Conservation (phyloP, 92 coral and sea anemone genomes). For the Pocillopora meandrina region DNA sequence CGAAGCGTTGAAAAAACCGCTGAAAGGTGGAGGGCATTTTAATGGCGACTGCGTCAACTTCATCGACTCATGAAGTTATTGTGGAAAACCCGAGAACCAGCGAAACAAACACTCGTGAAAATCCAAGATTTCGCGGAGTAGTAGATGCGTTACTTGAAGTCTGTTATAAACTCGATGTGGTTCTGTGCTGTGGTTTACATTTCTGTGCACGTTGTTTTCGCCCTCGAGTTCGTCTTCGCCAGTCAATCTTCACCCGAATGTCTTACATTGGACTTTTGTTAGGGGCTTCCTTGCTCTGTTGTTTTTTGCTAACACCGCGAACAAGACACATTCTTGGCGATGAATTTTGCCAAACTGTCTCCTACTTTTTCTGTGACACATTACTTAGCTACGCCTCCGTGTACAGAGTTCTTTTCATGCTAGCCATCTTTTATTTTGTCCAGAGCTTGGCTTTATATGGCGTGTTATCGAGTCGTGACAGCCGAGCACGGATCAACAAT, state of each 20-base stretch:
- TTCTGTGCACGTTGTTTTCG: constrained; percentile 63
- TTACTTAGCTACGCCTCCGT: constrained; percentile 89
- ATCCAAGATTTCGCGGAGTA: constrained; percentile 1
- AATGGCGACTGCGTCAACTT: constrained; percentile 1
- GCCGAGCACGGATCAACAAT: constrained; percentile 81
- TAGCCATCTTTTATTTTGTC: constrained; percentile 72
- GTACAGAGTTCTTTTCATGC: constrained; percentile 79
- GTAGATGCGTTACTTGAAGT: constrained; percentile 26
- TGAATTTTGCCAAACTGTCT: constrained; percentile 77
- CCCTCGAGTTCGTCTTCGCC: constrained; percentile 67
- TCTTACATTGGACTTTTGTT: constrained; percentile 76
- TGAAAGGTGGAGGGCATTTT: not conserved
- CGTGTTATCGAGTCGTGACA: constrained; percentile 63
- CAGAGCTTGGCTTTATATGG: constrained; percentile 73
- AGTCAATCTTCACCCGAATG: constrained; percentile 79
- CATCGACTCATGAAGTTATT: constrained; percentile 12
- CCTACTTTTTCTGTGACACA: constrained; percentile 82
- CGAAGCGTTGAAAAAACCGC: not conserved
- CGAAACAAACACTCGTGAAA: constrained; percentile 7
- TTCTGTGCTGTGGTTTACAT: constrained; percentile 75
- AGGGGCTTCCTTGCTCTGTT: constrained; percentile 77
- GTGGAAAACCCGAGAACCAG: constrained; percentile 18
- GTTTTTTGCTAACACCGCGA: constrained; percentile 83
- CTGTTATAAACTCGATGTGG: constrained; percentile 65
- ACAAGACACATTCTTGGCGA: constrained; percentile 63